Evolutionary conservation across 2,888 invertebrate genomes (phyloP).

Genomic region (Fragum whitleyi): DNA sequence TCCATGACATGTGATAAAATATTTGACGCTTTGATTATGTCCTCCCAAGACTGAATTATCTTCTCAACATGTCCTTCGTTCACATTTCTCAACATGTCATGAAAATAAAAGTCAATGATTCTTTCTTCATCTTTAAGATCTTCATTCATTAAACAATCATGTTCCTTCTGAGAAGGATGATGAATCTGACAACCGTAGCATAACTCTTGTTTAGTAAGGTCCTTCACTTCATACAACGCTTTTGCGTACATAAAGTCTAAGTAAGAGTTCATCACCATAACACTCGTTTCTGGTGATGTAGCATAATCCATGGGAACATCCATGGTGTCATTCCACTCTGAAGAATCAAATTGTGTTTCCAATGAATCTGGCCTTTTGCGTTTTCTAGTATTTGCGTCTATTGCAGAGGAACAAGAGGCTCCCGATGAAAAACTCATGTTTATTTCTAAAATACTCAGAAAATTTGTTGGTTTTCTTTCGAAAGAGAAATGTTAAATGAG

Average conservation of each 20-base stretch:
- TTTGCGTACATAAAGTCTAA: conserved; percentile 47
- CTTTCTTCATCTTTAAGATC: conserved; percentile 28
- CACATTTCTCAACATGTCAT: conserved; percentile 34
- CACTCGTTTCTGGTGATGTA: conserved; percentile 5
- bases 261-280: conserved; percentile 34
- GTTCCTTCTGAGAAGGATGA: conserved; percentile 44
- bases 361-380: conserved; percentile 31
- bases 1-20: conserved; percentile 25
- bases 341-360: conserved; percentile 25
- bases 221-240: conserved; percentile 30
- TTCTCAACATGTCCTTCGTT: conserved; percentile 34
- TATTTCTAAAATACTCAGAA: not conserved
- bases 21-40: conserved; percentile 21
- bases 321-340: conserved; percentile 18
- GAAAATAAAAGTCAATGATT: conserved; percentile 38
- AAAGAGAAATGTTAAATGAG: not conserved
- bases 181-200: conserved; percentile 36
- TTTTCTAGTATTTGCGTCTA: not conserved
- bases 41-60: conserved; percentile 33
- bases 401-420: not conserved
- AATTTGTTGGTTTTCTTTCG: not conserved
- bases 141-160: conserved; percentile 36
- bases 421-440: not conserved
- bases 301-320: not conserved
- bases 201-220: conserved; percentile 9